Conservation (phyloP, 2,113 vertebrate species). For the Misgurnus anguillicaudatus region DNA sequence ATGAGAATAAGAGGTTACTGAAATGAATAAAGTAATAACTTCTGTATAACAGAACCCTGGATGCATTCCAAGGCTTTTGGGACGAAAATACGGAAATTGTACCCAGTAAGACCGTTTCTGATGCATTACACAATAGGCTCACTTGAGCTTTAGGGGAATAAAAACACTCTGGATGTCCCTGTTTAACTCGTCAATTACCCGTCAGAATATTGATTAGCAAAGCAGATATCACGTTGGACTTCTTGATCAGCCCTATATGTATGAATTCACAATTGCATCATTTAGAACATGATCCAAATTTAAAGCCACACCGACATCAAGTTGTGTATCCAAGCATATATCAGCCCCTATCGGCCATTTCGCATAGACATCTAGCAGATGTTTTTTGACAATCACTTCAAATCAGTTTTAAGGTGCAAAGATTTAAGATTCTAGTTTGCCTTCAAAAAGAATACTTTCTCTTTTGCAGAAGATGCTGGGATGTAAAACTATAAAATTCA, state of each 20-base stretch:
- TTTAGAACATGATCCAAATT: conserved; percentile 39
- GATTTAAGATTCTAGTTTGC: conserved; percentile 66
- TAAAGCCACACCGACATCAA: conserved; percentile 41
- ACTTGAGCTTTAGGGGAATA: background rate
- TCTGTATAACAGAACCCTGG: conserved; percentile 60
- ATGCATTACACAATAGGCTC: conserved; percentile 36
- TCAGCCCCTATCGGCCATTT: conserved; percentile 14
- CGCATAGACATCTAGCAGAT: conserved; percentile 11
- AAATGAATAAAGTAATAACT: conserved; percentile 58
- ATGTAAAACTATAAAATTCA: conserved; percentile 61
- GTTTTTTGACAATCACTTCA: conserved; percentile 67
- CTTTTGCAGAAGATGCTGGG: conserved; percentile 55
- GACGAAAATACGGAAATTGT: conserved; percentile 49
- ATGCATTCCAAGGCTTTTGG: conserved; percentile 64
- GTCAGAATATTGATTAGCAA: conserved; percentile 25
- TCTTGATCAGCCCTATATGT: background rate
- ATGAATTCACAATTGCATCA: conserved; percentile 26
- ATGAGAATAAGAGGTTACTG: conserved; percentile 59
- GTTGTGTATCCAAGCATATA: background rate
- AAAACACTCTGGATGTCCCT: background rate
- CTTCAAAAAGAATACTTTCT: conserved; percentile 63
- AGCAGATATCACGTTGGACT: conserved; percentile 6
- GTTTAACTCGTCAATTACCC: conserved; percentile 34
- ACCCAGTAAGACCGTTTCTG: background rate
- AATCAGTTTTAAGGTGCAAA: conserved; percentile 76